phyloP scores from a whole-genome alignment of 2,888 invertebrate species.

The Argyresthia albistria region DNA sequence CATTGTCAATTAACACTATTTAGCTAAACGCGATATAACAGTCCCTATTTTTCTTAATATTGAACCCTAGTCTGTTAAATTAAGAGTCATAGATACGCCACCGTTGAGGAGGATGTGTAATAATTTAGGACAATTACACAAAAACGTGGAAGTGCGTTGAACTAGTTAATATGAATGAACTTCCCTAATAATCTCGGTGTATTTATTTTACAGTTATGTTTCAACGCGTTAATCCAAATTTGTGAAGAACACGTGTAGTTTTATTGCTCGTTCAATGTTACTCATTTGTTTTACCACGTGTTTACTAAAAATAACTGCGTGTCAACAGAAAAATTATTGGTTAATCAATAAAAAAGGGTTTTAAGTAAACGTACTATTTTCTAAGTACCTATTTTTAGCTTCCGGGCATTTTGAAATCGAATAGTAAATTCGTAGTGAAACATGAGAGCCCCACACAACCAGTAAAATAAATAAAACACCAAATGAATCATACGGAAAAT shows the following conservation, averaged over 20 bases:
- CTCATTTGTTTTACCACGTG: not conserved
- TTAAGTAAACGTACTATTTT: not conserved
- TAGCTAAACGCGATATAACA: not conserved
- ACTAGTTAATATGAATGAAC: slow-evolving; percentile 25
- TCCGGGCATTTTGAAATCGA: no score
- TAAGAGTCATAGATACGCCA: not conserved
- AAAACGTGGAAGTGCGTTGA: slow-evolving; percentile 53
- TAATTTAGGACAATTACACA: slow-evolving; percentile 60
- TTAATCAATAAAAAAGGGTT: not conserved
- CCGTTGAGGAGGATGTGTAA: slow-evolving; percentile 26
- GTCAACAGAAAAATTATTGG: not conserved
- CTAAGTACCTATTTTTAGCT: no score
- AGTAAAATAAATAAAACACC: no score
- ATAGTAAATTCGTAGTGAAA: no score
- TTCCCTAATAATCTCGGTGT: slow-evolving; percentile 11
- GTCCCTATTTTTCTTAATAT: not conserved
- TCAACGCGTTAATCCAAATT: no score
- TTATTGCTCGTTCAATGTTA: not conserved
- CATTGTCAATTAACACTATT: slow-evolving; percentile 3
- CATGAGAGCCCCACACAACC: no score
- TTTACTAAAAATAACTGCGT: no score
- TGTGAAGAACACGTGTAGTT: not conserved
- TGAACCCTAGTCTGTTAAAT: not conserved
- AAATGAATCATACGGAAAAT: no score
- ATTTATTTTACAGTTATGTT: slow-evolving; percentile 2